A percentile compares a stretch with the other conserved stretches of the same genome.
phyloP scores from a whole-genome alignment of 1,140 invertebrate species.

The Dysdera silvatica region DNA sequence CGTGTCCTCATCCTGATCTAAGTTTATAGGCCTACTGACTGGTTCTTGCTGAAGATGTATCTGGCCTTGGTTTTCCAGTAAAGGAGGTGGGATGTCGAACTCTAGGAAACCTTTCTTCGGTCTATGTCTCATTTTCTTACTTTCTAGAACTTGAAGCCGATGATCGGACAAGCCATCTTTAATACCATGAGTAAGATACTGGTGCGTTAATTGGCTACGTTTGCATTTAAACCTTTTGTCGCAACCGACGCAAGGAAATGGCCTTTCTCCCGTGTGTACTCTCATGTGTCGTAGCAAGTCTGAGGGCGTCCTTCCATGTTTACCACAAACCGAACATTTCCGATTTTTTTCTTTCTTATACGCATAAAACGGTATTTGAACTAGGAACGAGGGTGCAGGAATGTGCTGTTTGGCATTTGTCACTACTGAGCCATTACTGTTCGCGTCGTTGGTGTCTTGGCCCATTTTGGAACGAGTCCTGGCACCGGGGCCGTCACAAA shows the following conservation, averaged over 20 bases:
- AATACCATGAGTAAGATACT: constrained; percentile 24
- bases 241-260: constrained; percentile 46
- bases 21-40: background rate
- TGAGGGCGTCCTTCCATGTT: constrained; percentile 53
- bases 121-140: constrained; percentile 6
- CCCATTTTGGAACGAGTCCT: constrained; percentile 14
- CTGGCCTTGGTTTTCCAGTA: background rate
- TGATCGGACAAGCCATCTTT: constrained; percentile 20
- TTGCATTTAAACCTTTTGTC: constrained; percentile 29
- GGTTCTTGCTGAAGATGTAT: background rate
- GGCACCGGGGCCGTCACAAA: background rate
- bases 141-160: constrained; percentile 13
- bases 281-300: constrained; percentile 57
- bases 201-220: constrained; percentile 23
- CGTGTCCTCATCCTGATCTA: constrained; percentile 27
- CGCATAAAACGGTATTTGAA: constrained; percentile 12
- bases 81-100: constrained; percentile 10
- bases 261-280: constrained; percentile 73
- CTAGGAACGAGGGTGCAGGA: constrained; percentile 11
- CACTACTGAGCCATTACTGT: too few species aligned
- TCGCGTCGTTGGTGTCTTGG: background rate
- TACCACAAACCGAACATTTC: constrained; percentile 51
- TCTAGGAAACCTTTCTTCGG: constrained; percentile 1
- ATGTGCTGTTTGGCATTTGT: too few species aligned
- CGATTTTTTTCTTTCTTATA: constrained; percentile 22